Conservation (phyloP, 1,140 invertebrate species). For the Nylanderia fulva region DNA sequence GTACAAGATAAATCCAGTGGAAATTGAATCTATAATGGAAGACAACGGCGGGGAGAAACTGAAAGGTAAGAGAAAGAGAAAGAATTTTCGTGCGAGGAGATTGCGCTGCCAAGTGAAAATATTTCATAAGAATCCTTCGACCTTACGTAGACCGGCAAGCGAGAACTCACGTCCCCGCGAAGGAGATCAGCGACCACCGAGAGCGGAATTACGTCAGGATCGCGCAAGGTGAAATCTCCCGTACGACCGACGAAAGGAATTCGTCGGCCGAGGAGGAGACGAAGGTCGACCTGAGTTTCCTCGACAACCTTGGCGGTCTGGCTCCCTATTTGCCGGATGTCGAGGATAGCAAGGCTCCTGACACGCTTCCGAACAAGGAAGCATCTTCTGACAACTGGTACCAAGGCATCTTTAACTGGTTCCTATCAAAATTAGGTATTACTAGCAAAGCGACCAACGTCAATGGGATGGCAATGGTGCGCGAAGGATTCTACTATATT, state of each 20-base stretch:
- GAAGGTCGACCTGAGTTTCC: background rate
- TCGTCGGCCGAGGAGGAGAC: background rate
- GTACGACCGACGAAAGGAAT: background rate
- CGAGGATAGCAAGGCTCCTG: background rate
- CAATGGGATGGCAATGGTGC: no score
- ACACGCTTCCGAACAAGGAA: background rate
- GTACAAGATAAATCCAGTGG: no score
- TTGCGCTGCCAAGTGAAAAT: background rate
- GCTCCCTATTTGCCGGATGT: background rate
- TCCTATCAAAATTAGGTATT: no score
- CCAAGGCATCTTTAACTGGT: background rate
- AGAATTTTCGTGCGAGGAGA: background rate
- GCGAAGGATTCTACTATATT: no score
- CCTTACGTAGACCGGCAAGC: background rate
- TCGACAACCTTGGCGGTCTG: constrained; percentile 2
- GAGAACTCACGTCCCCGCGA: no score
- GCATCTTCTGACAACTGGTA: background rate
- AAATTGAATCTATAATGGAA: no score
- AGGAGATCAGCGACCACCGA: no score
- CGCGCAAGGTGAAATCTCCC: constrained; percentile 13
- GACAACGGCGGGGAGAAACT: background rate
- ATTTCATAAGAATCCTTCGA: constrained; percentile 6
- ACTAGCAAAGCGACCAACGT: no score
- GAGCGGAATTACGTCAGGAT: constrained; percentile 1
- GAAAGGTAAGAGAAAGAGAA: background rate